phyloP scores from a whole-genome alignment of 1,140 invertebrate genomes.

The Drosophila sp. region DNA sequence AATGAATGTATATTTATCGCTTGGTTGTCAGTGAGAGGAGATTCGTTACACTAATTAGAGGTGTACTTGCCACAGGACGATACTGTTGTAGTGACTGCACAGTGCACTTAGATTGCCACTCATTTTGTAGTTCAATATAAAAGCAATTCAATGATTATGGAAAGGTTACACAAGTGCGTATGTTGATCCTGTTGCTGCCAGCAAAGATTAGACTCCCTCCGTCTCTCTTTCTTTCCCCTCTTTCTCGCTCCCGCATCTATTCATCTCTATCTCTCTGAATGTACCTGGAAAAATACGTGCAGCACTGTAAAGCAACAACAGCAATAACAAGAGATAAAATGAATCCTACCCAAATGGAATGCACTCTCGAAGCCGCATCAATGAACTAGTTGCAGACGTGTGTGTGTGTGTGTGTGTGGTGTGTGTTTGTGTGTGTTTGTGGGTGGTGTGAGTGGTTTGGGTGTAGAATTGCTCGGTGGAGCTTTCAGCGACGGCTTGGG shows the following conservation, averaged over 20 bases:
- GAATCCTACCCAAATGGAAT: slow-evolving; percentile 44
- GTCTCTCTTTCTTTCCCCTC: not conserved
- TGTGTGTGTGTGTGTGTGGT: not conserved
- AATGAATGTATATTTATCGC: not conserved
- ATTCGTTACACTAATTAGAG: slow-evolving; percentile 29
- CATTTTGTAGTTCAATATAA: slow-evolving; percentile 4
- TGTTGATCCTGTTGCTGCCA: not conserved
- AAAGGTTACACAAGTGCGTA: slow-evolving; percentile 8
- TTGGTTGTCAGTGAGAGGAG: not conserved
- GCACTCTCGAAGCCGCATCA: slow-evolving; percentile 52
- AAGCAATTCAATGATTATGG: slow-evolving; percentile 15
- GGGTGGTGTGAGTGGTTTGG: not conserved
- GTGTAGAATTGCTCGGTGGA: slow-evolving; percentile 21
- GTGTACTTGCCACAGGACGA: not conserved
- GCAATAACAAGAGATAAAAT: slow-evolving; percentile 22
- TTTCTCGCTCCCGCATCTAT: not conserved
- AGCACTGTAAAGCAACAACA: slow-evolving; percentile 25
- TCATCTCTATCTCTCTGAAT: not conserved
- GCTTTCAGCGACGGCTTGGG: slow-evolving; percentile 20
- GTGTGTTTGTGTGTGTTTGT: slow-evolving; percentile 3
- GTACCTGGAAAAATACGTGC: not conserved
- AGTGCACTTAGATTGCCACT: slow-evolving; percentile 19
- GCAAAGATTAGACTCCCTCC: not conserved
- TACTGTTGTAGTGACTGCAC: no score
- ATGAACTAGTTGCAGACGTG: slow-evolving; percentile 47